Conservation (phyloP, 2,888 invertebrate species). For the Chrysolina oricalcia region DNA sequence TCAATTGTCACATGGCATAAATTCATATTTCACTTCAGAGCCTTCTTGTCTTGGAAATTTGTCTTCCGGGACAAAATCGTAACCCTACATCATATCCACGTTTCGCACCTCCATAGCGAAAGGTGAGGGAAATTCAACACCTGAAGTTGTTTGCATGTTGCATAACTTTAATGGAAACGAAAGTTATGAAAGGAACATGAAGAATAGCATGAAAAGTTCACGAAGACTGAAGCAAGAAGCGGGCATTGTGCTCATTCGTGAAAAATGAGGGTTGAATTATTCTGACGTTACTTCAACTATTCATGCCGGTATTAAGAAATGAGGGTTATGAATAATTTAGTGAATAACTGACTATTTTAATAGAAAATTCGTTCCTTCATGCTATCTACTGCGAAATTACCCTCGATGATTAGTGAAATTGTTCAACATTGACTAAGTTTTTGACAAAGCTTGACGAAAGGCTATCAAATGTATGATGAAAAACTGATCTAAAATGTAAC, state of each 20-base stretch:
- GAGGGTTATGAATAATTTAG: too few relatives aligned
- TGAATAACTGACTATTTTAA: too few relatives aligned
- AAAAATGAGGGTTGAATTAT: too few relatives aligned
- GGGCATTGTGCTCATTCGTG: background rate
- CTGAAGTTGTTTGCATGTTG: conserved; percentile 59
- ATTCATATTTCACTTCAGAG: background rate
- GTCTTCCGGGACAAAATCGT: conserved; percentile 26
- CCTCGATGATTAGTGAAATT: too few relatives aligned
- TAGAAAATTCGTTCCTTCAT: too few relatives aligned
- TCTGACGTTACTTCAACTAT: too few relatives aligned
- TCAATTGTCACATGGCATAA: background rate
- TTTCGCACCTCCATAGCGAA: conserved; percentile 12
- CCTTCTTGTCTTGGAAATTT: conserved; percentile 1
- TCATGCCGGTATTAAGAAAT: too few relatives aligned
- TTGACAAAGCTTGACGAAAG: too few relatives aligned
- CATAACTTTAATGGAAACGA: conserved; percentile 60
- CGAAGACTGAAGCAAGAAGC: conserved; percentile 41
- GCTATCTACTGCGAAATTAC: too few relatives aligned
- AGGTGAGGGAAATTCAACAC: conserved; percentile 56
- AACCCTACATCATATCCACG: conserved; percentile 17
- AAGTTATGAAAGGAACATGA: conserved; percentile 61
- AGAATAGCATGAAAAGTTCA: conserved; percentile 58
- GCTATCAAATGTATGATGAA: too few relatives aligned
- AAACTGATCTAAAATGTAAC: too few relatives aligned
- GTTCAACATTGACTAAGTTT: too few relatives aligned